Percentiles rank a stretch among this genome's conserved stretches.
phyloP scores from a whole-genome alignment of 2,797 vertebrate genomes.

The Discoglossus pictus region DNA sequence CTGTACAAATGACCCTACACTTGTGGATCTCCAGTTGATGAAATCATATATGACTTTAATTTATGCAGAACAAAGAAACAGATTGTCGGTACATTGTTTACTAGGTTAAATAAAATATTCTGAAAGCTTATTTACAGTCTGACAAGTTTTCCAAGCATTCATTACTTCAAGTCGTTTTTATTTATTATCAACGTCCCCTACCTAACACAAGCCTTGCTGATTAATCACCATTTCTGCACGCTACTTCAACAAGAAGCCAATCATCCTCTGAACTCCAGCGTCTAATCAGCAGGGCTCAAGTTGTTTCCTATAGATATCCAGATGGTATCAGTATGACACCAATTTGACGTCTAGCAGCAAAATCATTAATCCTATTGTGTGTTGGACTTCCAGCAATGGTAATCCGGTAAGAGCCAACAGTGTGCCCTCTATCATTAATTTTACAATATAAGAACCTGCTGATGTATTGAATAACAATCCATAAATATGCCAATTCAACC shows the following conservation, averaged over 20 bases:
- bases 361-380: constrained; percentile 10
- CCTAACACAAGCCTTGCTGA: constrained; percentile 4
- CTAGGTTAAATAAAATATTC: constrained; percentile 6
- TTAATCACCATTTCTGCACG: constrained; percentile 11
- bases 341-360: constrained; percentile 7
- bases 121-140: constrained; percentile 19
- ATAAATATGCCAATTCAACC: no score
- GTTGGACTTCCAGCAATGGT: constrained; percentile 15
- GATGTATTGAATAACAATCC: constrained; percentile 1
- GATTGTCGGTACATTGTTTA: constrained; percentile 5
- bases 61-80: constrained; percentile 10
- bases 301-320: constrained; percentile 9
- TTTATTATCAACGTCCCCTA: constrained; percentile 16
- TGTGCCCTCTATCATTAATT: constrained; percentile 3
- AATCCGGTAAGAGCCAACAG: background rate
- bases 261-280: constrained; percentile 11
- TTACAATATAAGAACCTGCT: constrained; percentile 3
- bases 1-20: background rate
- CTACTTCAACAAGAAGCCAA: constrained; percentile 1
- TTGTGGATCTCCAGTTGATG: background rate
- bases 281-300: constrained; percentile 17
- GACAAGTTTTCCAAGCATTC: constrained; percentile 10
- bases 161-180: constrained; percentile 18
- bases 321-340: constrained; percentile 19
- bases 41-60: constrained; percentile 12